Evolutionary conservation across 2,797 vertebrate genomes (phyloP), one percentile per base, ranked within the genome.

Genomic region (Mus caroli): DNA sequence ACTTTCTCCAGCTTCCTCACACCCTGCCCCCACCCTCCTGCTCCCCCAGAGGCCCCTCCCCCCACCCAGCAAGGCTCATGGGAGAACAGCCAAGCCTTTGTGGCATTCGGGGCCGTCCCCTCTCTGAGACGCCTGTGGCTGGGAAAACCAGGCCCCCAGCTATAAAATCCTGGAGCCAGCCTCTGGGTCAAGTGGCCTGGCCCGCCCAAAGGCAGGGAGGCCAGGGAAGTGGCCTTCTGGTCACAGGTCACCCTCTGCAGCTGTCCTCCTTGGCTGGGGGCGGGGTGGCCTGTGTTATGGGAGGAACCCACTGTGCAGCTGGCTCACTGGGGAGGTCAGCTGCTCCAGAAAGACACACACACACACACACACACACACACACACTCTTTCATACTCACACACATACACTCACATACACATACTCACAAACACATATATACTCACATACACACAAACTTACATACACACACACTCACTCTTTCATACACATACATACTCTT

Each of bases 21-120:
- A 54, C 60, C 54, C 69, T 7, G 4, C 91, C 22, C 26, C 64
- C 76, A 69, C 37, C 64, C 62, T 67, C 77, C 77, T 69, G n/a
- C 50, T 67, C 89, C 89, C 54, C 75, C 43, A 52, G 60, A 50
- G 31, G 24, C 76, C 37, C 78, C 83, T 8, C 1, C 64, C 62
- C 58, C 50, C 15, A 78, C 77, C 62, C 88, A 78, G 91, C 15
- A 3, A 64, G 85, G 82, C 94, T 26, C 69, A 6, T 22, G 60
- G 94, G 95, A 92, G 91, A 88, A 88, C 87, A 90, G 96, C 96
- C 95, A 95, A 67, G 94, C 58, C 91, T 95, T 90, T 96, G 93
- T 95, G 94, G 76, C 87, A 40, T 54, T 92, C 58, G 79, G 64
- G 77, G 94, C 95, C 12, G 4, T 90, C 95, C 94, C 77, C 64